Evolutionary conservation across 2,113 vertebrate species (phyloP), one percentile per base, ranked within the genome.

Genomic region (Alaudala cheleensis): DNA sequence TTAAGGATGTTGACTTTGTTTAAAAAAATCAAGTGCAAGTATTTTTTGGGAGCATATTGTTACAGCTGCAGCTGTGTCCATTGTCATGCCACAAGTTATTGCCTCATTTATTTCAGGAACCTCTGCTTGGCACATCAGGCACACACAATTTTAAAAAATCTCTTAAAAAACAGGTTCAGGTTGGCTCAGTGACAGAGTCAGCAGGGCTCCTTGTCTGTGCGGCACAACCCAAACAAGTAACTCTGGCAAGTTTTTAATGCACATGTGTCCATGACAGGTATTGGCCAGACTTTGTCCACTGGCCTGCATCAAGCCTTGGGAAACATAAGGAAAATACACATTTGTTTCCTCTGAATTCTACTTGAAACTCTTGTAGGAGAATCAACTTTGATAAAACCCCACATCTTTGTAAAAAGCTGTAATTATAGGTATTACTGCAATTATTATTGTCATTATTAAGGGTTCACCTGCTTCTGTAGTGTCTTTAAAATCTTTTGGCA

Each of bases 251-350:
- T 28, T 61, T 9, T 22, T 71, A 12, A 11, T 76, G 20, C 9
- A 1, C 2, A 0, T 50, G 11, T 79, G 18, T 17, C 34, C 16
- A 0, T 29, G 39, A 12, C 17, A 8, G 49, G 31, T 1, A 2
- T 5, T 15, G 19, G 17, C 50, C 33, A 50, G 18, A 22, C 53
- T 14, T 58, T 8, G 22, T n/a, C 21, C 17, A 5, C 39, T 26
- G 29, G 17, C 5, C 12, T 29, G 13, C 40, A 45, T 14, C 9
- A 56, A 39, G 17, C 6, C 28, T 49, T 47, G 4, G 60, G 47
- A 51, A 65, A 39, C 8, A 5, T 44, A 5, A 25, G 60, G 11
- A 49, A 16, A 64, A 33, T 2, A 21, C 4, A 4, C 1, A 0
- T 51, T 42, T 74, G 2, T 39, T 57, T 77, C 14, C 26, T n/a